These are phyloP conservation scores for Rhagonycha fulva DNA, from an alignment of 2,888 invertebrate species.

Conservation along the genomic window DNA sequence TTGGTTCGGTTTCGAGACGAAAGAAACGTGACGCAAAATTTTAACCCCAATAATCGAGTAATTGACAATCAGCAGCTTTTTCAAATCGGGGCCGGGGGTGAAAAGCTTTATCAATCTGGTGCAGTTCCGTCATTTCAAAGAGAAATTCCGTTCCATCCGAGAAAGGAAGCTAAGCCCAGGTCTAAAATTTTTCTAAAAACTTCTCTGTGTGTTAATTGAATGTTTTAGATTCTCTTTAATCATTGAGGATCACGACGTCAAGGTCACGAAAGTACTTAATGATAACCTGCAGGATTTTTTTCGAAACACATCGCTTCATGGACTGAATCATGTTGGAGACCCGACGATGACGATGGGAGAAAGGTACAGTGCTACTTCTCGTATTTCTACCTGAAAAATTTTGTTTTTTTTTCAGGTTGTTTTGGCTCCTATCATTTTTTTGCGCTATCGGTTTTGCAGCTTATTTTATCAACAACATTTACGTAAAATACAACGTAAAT, in stretches of 20 bases:
- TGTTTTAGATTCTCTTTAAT: not conserved
- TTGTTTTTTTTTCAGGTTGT: conserved; percentile 57
- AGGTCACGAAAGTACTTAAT: not conserved
- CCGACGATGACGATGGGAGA: not conserved
- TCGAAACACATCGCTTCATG: not conserved
- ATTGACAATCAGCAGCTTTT: not conserved
- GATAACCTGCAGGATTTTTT: not conserved
- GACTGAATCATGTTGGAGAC: not conserved
- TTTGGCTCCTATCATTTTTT: conserved; percentile 72
- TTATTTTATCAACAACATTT: conserved; percentile 74
- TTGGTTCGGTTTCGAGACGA: not conserved
- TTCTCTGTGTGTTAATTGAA: not conserved
- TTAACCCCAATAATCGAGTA: not conserved
- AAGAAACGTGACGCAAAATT: not conserved
- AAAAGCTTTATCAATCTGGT: not conserved
- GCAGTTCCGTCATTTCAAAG: not conserved
- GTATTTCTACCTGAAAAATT: not conserved
- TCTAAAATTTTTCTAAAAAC: not conserved
- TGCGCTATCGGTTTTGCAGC: conserved; percentile 67
- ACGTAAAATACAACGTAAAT: conserved; percentile 70
- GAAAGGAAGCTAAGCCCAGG: not conserved
- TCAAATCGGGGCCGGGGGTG: not conserved
- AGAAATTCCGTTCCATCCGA: not conserved
- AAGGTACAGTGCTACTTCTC: not conserved
- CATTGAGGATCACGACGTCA: not conserved